Conservation (phyloP, 2,113 vertebrate species). For the Mugil cephalus region DNA sequence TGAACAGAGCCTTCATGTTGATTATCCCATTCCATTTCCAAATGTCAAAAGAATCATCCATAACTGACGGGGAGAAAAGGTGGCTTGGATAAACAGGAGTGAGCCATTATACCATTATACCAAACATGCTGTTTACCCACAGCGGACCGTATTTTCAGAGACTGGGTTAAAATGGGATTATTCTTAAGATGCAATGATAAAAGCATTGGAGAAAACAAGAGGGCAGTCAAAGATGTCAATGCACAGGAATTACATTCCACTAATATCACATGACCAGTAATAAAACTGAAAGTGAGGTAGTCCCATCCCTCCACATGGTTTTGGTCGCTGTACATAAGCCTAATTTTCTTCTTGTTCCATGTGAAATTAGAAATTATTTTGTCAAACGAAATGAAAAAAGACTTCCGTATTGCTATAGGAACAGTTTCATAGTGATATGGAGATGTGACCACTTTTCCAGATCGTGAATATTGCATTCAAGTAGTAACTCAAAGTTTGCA, state of each 20-base stretch:
- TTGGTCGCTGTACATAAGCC: no score
- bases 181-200: conserved; percentile 7
- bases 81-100: not conserved
- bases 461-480: no score
- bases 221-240: not conserved
- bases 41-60: conserved; percentile 19
- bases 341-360: no score
- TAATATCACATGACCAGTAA: no score
- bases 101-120: not conserved
- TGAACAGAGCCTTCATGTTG: not conserved
- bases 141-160: not conserved
- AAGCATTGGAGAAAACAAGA: conserved; percentile 9
- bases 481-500: no score
- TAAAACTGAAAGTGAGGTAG: not conserved
- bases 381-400: no score
- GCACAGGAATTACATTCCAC: not conserved
- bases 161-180: conserved; percentile 3
- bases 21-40: not conserved
- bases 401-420: no score
- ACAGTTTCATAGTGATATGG: no score
- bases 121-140: not conserved
- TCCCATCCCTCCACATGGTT: not conserved
- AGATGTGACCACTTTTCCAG: no score
- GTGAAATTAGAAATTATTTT: no score
- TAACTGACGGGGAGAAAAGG: not conserved